Base-by-base conservation (phyloP, 2,888 invertebrate genomes). In the Apodemia mormo region DNA sequence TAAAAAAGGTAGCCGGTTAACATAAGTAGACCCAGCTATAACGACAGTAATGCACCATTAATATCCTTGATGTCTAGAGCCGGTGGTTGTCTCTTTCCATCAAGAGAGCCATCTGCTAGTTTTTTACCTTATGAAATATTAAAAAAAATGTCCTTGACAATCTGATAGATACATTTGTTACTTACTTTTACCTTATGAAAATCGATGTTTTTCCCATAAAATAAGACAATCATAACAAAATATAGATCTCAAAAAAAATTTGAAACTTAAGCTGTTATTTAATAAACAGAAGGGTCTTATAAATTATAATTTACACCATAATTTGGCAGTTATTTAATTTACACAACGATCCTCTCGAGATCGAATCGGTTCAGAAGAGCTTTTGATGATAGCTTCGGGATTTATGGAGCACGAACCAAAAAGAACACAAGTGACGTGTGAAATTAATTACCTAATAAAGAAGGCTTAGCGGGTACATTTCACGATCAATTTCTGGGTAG, bases 371-470 rank as follows among this genome's bases (percentile, higher is more conserved):
- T 7, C 49, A 14, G 56, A 56, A 68, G 54, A 52, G 67, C 61
- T 10, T 22, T 52, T 52, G 33, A 64, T 64, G 58, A 71, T 68
- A 68, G 58, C 58, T 43, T n/a, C 49, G 65, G 43, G 66, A 66
- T 49, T 68, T 68, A 71, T 61, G 33, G 61, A 61, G 33, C 10
- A 61, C 61, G 65, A 66, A 49, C 68, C 61, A 9, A 68, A 68
- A 66, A 45, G 68, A 66, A 58, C 58, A 37, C 68, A 49, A 70
- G 71, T 69, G 69, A 74, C 71, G 74, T 73, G 76, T 72, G 73
- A 76, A 74, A 76, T 74, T 76, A 76, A 76, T 76, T 74, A 75
- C 75, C 71, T 70, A 75, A 72, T 75, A 74, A 76, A 49, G 49
- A 49, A 74, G 72, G 71, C 37, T 61, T 61, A 8, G 30, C 33